Evolutionary conservation across 2,888 invertebrate genomes (phyloP).

Genomic region (Griposia aprilina): DNA sequence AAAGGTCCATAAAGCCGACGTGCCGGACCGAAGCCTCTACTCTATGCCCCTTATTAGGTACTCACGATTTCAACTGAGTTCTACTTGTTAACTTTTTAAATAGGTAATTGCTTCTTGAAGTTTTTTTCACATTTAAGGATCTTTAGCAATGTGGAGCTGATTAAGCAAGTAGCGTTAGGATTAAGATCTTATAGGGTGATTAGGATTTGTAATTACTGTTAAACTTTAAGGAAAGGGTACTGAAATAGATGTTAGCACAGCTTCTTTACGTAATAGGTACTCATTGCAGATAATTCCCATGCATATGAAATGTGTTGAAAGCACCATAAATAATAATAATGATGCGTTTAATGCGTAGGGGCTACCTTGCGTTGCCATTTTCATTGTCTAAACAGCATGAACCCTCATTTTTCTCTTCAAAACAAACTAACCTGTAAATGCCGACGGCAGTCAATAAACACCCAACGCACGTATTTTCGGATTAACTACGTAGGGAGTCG

Average conservation of each 20-base stretch:
- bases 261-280: neutral
- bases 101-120: constrained; percentile 72
- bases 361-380: constrained; percentile 47
- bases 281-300: constrained; percentile 7
- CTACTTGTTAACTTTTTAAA: constrained; percentile 88
- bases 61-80: constrained; percentile 86
- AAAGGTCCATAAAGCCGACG: constrained; percentile 91
- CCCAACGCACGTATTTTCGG: constrained; percentile 88
- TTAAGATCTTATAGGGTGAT: constrained; percentile 59
- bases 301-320: constrained; percentile 31
- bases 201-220: constrained; percentile 52
- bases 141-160: constrained; percentile 62
- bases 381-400: constrained; percentile 63
- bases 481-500: constrained; percentile 88
- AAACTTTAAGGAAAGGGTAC: constrained; percentile 27
- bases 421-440: constrained; percentile 79
- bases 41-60: constrained; percentile 89
- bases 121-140: constrained; percentile 66
- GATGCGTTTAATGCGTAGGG: constrained; percentile 39
- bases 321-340: constrained; percentile 42
- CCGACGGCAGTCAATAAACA: constrained; percentile 87
- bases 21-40: constrained; percentile 87
- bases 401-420: constrained; percentile 74
- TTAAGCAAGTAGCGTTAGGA: constrained; percentile 59
- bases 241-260: neutral